These are phyloP conservation scores for Diorhabda sublineata DNA, from an alignment of 1,140 invertebrate species.

Conservation along the genomic window DNA sequence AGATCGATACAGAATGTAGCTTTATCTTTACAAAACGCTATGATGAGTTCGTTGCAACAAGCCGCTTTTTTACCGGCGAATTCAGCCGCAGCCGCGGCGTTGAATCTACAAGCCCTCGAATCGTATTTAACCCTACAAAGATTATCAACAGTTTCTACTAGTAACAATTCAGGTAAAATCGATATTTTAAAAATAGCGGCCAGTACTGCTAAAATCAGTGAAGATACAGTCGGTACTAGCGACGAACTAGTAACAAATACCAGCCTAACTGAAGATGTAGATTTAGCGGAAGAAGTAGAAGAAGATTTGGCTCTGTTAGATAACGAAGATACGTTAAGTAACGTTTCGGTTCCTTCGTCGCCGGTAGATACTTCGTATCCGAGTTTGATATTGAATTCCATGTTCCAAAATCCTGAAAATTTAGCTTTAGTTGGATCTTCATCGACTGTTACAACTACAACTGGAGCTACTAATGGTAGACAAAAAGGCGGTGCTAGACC, in stretches of 20 bases:
- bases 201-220: slow-evolving; percentile 54
- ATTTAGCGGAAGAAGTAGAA: slow-evolving; percentile 59
- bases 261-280: slow-evolving; percentile 54
- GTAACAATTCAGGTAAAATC: slow-evolving; percentile 41
- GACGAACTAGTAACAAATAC: slow-evolving; percentile 47
- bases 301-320: slow-evolving; percentile 57
- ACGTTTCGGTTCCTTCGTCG: slow-evolving; percentile 49
- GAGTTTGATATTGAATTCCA: slow-evolving; percentile 57
- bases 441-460: slow-evolving; percentile 33
- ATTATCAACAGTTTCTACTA: slow-evolving; percentile 49
- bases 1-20: slow-evolving; percentile 63
- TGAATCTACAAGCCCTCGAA: slow-evolving; percentile 77
- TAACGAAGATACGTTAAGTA: slow-evolving; percentile 53
- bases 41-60: slow-evolving; percentile 70
- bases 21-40: slow-evolving; percentile 69
- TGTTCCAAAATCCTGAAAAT: slow-evolving; percentile 51
- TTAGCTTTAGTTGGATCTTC: slow-evolving; percentile 25
- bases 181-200: slow-evolving; percentile 57
- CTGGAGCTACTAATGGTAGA: slow-evolving; percentile 35
- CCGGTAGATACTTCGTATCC: slow-evolving; percentile 56
- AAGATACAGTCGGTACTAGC: slow-evolving; percentile 52
- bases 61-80: slow-evolving; percentile 71
- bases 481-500: slow-evolving; percentile 61
- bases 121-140: slow-evolving; percentile 77
- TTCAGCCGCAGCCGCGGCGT: slow-evolving; percentile 70